Conservation (phyloP, 1,140 invertebrate species). For the Lucilia cuprina region DNA sequence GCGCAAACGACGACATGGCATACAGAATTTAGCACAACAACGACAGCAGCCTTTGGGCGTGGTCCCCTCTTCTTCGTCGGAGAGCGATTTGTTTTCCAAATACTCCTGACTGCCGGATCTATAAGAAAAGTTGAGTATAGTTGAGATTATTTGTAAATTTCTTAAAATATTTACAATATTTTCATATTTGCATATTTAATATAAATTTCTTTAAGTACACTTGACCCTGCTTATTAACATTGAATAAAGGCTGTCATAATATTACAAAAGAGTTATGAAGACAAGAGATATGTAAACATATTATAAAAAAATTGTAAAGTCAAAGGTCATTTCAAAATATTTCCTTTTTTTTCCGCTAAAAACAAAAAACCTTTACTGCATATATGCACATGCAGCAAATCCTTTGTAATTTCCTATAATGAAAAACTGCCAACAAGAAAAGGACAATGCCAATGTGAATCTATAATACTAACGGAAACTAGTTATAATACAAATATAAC, state of each 20-base stretch:
- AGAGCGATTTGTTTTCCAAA: constrained; percentile 46
- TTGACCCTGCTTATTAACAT: no score
- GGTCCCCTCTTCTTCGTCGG: constrained; percentile 44
- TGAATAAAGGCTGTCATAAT: no score
- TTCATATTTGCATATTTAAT: no score
- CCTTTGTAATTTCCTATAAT: not conserved
- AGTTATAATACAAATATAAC: not conserved
- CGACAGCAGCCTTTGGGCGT: constrained; percentile 47
- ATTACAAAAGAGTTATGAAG: no score
- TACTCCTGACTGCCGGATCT: constrained; percentile 57
- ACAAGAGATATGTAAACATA: not conserved
- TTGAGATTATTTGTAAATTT: no score
- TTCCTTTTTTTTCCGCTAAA: not conserved
- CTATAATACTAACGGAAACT: not conserved
- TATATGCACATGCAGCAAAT: not conserved
- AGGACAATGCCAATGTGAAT: constrained; percentile 6
- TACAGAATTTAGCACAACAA: constrained; percentile 54
- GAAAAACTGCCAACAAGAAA: not conserved
- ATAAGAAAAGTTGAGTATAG: not conserved
- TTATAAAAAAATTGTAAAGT: not conserved
- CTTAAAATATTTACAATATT: no score
- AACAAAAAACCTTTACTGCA: not conserved
- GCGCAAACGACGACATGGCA: constrained; percentile 57
- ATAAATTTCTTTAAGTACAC: no score
- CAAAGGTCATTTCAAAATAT: not conserved